A percentile compares a stretch with the other conserved stretches of the same genome.
phyloP scores from a whole-genome alignment of 2,113 vertebrate genomes.

The Euleptes europaea region DNA sequence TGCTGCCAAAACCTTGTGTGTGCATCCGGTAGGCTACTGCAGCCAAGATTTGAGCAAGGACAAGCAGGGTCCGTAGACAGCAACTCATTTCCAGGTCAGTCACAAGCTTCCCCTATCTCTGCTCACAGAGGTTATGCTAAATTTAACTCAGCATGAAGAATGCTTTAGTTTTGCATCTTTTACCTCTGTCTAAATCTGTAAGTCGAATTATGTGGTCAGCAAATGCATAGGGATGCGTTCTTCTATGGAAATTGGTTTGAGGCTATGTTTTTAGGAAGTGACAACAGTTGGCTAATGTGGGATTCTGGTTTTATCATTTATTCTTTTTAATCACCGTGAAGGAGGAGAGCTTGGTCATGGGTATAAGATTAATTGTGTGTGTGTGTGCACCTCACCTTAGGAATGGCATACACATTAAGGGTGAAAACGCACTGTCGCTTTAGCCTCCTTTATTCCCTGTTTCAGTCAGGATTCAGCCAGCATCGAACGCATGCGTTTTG shows the following conservation, averaged over 20 bases:
- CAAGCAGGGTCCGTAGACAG: background rate
- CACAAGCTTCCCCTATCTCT: background rate
- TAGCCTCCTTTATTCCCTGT: too few relatives aligned
- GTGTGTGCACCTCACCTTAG: background rate
- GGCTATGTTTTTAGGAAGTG: background rate
- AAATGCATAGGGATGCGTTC: rapidly evolving
- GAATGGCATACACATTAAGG: background rate
- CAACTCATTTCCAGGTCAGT: slow-evolving; percentile 9
- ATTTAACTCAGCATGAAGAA: slow-evolving; percentile 10
- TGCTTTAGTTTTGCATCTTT: background rate
- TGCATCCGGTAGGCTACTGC: rapidly evolving
- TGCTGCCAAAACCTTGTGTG: rapidly evolving
- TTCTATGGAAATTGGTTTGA: background rate
- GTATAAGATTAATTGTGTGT: background rate
- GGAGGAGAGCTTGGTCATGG: background rate
- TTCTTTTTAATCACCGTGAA: background rate
- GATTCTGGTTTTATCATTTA: background rate
- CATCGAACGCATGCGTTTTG: too few relatives aligned
- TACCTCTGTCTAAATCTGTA: background rate
- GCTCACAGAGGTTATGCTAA: rapidly evolving
- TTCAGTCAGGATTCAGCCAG: too few relatives aligned
- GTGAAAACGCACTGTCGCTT: too few relatives aligned
- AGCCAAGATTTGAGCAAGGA: background rate
- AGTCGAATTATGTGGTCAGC: slow-evolving; percentile 9
- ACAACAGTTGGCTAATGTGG: background rate